These are phyloP conservation scores for Pica pica DNA, from an alignment of 2,113 vertebrate genomes.

Conservation along the genomic window DNA sequence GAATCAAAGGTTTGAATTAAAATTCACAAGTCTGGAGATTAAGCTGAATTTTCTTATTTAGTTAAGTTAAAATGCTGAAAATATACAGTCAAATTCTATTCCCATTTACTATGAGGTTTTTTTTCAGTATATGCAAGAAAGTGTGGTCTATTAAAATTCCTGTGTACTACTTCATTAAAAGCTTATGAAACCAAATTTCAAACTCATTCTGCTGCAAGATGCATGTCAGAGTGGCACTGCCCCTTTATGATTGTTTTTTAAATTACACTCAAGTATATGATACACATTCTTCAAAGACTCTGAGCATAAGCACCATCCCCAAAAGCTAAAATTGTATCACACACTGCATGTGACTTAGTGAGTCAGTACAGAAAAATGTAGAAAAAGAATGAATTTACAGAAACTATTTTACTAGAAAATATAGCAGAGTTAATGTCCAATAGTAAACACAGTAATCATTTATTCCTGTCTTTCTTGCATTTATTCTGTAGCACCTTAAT, in stretches of 20 bases:
- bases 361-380: not conserved
- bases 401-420: not conserved
- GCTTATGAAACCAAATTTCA: not conserved
- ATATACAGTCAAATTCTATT: not conserved
- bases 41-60: not conserved
- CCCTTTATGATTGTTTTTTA: slow-evolving; percentile 18
- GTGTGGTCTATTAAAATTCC: not conserved
- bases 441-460: not conserved
- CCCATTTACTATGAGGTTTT: not conserved
- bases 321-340: not conserved
- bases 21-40: not conserved
- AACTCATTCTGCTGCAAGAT: not conserved
- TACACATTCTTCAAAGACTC: not conserved
- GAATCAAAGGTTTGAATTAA: slow-evolving; percentile 9
- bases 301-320: not conserved
- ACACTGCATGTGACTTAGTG: not conserved
- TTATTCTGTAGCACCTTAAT: not conserved
- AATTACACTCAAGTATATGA: not conserved
- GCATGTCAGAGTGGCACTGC: not conserved
- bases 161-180: slow-evolving; percentile 32
- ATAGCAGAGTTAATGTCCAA: not conserved
- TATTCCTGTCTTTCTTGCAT: not conserved
- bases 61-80: not conserved
- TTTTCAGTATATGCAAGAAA: not conserved
- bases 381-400: not conserved